These are phyloP conservation scores for Melanotaenia parkinsoni DNA, from an alignment of 2,797 vertebrate genomes.

Conservation along the genomic window DNA sequence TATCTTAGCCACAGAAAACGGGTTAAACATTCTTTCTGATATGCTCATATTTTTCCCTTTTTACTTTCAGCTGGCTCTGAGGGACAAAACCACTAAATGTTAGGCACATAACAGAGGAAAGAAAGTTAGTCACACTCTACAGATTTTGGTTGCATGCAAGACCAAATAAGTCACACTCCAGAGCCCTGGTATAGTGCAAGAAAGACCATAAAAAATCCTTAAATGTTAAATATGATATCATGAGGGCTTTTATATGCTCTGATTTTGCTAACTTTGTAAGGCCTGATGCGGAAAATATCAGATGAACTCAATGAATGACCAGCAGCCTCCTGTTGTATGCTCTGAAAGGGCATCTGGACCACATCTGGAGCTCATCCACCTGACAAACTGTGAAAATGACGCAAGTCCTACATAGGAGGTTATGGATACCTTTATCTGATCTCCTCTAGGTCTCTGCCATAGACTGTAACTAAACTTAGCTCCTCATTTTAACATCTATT, in stretches of 20 bases:
- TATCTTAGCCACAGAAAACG: background rate
- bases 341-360: background rate
- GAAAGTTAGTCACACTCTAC: background rate
- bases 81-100: background rate
- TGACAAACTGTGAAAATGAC: background rate
- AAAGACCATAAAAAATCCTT: background rate
- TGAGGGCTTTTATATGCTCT: background rate
- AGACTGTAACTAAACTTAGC: background rate
- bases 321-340: background rate
- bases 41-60: background rate
- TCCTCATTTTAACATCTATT: background rate
- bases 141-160: background rate
- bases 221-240: background rate
- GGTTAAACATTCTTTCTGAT: background rate
- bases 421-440: background rate
- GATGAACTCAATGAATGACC: background rate
- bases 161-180: no score
- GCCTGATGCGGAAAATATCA: background rate
- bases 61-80: background rate
- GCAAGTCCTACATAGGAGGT: background rate
- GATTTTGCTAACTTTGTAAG: background rate
- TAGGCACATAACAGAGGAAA: background rate
- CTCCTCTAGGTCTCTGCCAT: background rate
- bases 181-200: background rate
- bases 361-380: background rate